These are phyloP conservation scores for Mormyrus hasselquistii DNA, from an alignment of 2,797 vertebrate species.

Conservation along the genomic window DNA sequence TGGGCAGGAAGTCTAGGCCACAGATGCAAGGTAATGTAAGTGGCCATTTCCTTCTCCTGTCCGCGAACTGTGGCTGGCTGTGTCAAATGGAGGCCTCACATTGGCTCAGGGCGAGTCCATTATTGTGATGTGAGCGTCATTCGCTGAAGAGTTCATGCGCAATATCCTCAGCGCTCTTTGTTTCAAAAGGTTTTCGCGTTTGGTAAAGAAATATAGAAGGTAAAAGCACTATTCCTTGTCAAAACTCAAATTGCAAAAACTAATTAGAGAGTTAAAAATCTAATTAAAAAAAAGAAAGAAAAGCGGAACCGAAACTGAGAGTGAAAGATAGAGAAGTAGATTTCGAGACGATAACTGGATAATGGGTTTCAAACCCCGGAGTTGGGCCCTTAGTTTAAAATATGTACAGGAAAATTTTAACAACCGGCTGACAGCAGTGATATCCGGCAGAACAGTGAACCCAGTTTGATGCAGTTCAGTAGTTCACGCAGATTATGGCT, in stretches of 20 bases:
- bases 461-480: conserved; percentile 73
- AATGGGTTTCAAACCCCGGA: neutral
- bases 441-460: conserved; percentile 60
- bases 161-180: neutral
- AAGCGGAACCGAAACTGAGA: neutral
- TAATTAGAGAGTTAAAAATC: neutral
- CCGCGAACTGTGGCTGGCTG: conserved; percentile 22
- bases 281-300: neutral
- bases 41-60: conserved; percentile 54
- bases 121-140: conserved; percentile 37
- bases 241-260: neutral
- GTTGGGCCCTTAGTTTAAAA: neutral
- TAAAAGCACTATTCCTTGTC: neutral
- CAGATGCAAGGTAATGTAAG: conserved; percentile 49
- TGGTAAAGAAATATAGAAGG: neutral
- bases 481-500: conserved; percentile 68
- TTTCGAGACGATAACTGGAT: neutral
- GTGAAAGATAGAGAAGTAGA: neutral
- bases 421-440: conserved; percentile 53
- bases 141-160: neutral
- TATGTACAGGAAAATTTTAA: conserved; percentile 24
- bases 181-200: neutral
- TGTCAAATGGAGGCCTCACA: conserved; percentile 44
- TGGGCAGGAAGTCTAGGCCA: conserved; percentile 23
- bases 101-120: conserved; percentile 46